phyloP scores from a whole-genome alignment of 2,113 vertebrate genomes.

The Cisticola juncidis region DNA sequence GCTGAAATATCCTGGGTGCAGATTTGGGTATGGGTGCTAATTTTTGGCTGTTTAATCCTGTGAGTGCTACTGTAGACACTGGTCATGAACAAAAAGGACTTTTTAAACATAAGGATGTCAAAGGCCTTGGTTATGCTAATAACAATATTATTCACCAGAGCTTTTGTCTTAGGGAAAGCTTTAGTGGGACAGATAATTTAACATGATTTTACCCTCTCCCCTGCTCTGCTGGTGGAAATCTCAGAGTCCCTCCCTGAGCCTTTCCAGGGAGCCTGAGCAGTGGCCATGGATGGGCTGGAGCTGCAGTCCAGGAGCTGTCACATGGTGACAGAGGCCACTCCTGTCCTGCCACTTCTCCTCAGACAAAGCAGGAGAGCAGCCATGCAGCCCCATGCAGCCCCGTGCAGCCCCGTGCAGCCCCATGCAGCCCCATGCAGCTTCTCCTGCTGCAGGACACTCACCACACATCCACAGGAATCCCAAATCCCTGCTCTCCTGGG shows the following conservation, averaged over 20 bases:
- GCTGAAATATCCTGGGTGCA: conserved; percentile 33
- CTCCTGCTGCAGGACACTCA: background rate
- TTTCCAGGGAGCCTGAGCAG: background rate
- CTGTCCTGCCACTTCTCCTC: background rate
- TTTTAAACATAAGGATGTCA: background rate
- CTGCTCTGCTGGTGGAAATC: background rate
- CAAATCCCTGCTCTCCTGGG: background rate
- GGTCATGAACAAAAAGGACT: background rate
- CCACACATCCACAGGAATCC: background rate
- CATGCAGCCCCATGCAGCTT: too few relatives aligned
- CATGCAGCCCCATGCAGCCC: background rate
- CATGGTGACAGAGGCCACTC: background rate
- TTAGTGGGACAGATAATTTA: background rate
- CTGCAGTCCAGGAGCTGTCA: background rate
- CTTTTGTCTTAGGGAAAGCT: background rate
- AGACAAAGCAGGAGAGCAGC: background rate
- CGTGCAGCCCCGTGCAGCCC: background rate
- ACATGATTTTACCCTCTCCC: background rate
- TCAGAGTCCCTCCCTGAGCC: background rate
- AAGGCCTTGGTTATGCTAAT: background rate
- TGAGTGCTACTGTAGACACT: background rate
- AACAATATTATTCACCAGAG: background rate
- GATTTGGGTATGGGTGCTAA: conserved; percentile 39
- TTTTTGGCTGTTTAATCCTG: conserved; percentile 4
- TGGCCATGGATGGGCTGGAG: background rate